Conservation (phyloP, 2,113 vertebrate genomes). For the Entomyzon cyanotis region DNA sequence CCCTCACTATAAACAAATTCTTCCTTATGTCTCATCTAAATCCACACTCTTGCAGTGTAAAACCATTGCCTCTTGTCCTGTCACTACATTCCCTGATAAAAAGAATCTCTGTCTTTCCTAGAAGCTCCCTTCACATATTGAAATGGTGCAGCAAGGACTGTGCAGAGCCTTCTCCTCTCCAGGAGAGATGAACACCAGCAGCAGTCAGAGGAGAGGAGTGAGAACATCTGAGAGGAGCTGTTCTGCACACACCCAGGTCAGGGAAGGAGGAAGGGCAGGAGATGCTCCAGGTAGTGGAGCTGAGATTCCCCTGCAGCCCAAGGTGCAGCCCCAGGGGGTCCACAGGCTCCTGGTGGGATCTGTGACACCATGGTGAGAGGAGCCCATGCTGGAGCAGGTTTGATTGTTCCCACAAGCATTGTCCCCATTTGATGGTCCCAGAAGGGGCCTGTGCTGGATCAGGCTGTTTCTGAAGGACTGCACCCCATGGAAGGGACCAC, state of each 20-base stretch:
- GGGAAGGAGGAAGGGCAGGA: not conserved
- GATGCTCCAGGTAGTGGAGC: not conserved
- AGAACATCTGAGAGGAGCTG: not conserved
- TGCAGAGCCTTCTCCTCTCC: not conserved
- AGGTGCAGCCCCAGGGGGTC: not conserved
- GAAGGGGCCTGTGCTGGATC: not conserved
- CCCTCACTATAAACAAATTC: not conserved
- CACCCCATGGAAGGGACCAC: not conserved
- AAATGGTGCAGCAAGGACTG: not conserved
- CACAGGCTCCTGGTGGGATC: not conserved
- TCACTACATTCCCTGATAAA: rapidly evolving
- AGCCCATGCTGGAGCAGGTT: too few species aligned
- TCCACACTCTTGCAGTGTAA: not conserved
- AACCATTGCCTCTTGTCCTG: not conserved
- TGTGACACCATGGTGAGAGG: not conserved
- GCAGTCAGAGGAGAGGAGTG: not conserved
- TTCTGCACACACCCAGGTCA: not conserved
- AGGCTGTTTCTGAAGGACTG: not conserved
- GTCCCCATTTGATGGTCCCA: too few species aligned
- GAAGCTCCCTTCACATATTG: not conserved
- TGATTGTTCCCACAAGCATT: not conserved
- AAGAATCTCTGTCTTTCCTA: not conserved
- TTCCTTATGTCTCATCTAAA: not conserved
- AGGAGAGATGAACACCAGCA: not conserved
- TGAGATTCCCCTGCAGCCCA: not conserved